Conservation (phyloP, 2,888 invertebrate species). For the Ptilodon capucinus region DNA sequence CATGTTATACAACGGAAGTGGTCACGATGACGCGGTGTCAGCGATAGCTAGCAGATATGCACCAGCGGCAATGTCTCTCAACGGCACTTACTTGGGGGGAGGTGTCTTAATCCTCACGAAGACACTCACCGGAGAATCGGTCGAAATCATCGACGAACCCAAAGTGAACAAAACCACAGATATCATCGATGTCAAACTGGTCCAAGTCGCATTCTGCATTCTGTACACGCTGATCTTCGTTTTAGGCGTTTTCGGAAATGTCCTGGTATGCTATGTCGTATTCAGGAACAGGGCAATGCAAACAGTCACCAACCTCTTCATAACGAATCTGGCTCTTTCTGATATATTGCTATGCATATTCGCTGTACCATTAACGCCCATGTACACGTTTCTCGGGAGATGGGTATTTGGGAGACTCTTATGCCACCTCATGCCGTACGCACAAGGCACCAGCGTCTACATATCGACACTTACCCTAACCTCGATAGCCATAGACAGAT, state of each 20-base stretch:
- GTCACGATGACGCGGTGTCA: constrained; percentile 41
- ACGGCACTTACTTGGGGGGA: constrained; percentile 56
- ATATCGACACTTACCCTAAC: constrained; percentile 95
- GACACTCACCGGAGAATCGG: constrained; percentile 69
- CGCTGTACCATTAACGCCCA: constrained; percentile 94
- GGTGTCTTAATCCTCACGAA: constrained; percentile 70
- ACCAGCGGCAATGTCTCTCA: constrained; percentile 60
- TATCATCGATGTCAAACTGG: constrained; percentile 84
- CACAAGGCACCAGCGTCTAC: constrained; percentile 94
- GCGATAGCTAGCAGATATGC: constrained; percentile 49
- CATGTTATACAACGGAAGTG: constrained; percentile 47
- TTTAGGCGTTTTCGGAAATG: constrained; percentile 91
- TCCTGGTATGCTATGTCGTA: constrained; percentile 93
- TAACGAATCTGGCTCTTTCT: constrained; percentile 93
- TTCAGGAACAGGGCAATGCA: constrained; percentile 93
- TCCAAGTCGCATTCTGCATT: constrained; percentile 89
- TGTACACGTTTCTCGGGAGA: constrained; percentile 90
- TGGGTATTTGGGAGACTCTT: constrained; percentile 93
- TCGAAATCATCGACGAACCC: constrained; percentile 70
- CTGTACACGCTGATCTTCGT: constrained; percentile 91
- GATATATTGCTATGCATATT: constrained; percentile 93
- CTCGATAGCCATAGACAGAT: constrained; percentile 96
- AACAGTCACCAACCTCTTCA: constrained; percentile 95
- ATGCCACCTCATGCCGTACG: constrained; percentile 93
- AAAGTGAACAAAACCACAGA: constrained; percentile 74